Evolutionary conservation across 2,797 vertebrate genomes (phyloP).

Genomic region (Pagetopsis macropterus): DNA sequence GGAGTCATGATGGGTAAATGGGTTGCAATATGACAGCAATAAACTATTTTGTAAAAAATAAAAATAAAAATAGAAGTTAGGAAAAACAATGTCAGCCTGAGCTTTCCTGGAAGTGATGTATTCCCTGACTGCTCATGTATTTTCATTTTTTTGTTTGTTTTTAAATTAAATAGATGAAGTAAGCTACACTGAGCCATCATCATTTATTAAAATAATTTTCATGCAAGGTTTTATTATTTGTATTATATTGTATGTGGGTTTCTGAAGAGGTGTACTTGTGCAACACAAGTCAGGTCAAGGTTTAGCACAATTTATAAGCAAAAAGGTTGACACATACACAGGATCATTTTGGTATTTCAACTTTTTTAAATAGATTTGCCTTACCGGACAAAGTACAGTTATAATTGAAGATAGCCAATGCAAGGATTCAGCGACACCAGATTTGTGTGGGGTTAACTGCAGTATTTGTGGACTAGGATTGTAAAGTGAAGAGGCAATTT

Average conservation of each 20-base stretch:
- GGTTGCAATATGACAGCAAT: conserved; percentile 46
- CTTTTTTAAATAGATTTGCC: neutral
- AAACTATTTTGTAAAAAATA: conserved; percentile 74
- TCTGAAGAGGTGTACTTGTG: neutral
- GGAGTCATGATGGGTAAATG: conserved; percentile 49
- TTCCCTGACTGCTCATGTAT: conserved; percentile 77
- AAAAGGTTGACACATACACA: neutral
- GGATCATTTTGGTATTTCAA: neutral
- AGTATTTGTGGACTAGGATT: neutral
- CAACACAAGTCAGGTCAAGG: neutral
- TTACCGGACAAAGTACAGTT: no score
- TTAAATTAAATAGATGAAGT: conserved; percentile 75
- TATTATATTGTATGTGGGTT: neutral
- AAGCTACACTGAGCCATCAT: conserved; percentile 53
- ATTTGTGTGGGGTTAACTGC: neutral
- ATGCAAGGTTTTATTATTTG: neutral
- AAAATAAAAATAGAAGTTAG: conserved; percentile 56
- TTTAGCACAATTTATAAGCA: neutral
- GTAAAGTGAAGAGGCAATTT: neutral
- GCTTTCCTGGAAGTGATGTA: conserved; percentile 59
- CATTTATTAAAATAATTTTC: conserved; percentile 50
- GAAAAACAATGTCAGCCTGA: conserved; percentile 72
- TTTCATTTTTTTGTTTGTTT: conserved; percentile 67
- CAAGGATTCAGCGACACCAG: no score
- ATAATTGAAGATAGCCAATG: no score